Conservation (phyloP, 2,888 invertebrate genomes). For the Phortica magna region DNA sequence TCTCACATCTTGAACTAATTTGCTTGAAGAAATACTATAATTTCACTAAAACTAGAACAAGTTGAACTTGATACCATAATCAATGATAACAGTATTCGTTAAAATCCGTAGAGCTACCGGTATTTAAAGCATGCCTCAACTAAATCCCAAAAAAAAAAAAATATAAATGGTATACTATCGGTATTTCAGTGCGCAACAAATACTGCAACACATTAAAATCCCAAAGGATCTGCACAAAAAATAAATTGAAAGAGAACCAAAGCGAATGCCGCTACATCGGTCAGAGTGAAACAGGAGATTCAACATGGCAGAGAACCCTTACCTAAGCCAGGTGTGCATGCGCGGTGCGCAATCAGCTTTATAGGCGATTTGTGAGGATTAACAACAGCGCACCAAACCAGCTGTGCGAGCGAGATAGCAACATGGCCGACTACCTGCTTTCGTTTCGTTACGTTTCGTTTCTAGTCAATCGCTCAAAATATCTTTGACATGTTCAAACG, state of each 20-base stretch:
- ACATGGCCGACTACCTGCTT: conserved; percentile 56
- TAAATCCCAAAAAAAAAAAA: not conserved
- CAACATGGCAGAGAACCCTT: not conserved
- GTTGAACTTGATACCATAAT: not conserved
- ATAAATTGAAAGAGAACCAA: conserved; percentile 11
- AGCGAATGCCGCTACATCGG: conserved; percentile 20
- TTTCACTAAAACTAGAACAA: conserved; percentile 7
- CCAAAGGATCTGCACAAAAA: not conserved
- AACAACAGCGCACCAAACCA: conserved; percentile 58
- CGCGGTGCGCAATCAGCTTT: conserved; percentile 71
- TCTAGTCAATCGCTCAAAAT: not conserved
- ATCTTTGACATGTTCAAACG: conserved; percentile 8
- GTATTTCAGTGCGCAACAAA: not conserved
- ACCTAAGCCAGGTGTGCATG: conserved; percentile 55
- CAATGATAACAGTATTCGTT: not conserved
- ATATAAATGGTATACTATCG: too few relatives aligned
- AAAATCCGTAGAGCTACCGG: not conserved
- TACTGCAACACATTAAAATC: not conserved
- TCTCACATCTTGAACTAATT: not conserved
- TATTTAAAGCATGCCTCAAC: not conserved
- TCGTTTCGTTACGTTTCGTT: conserved; percentile 1
- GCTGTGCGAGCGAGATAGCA: conserved; percentile 45
- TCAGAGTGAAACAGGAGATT: not conserved
- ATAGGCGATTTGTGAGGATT: conserved; percentile 72
- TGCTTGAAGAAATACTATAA: not conserved